Percentiles rank a stretch among this genome's conserved stretches.
Conservation (phyloP, 2,888 invertebrate genomes). For the Chalcosyrphus nemorum region DNA sequence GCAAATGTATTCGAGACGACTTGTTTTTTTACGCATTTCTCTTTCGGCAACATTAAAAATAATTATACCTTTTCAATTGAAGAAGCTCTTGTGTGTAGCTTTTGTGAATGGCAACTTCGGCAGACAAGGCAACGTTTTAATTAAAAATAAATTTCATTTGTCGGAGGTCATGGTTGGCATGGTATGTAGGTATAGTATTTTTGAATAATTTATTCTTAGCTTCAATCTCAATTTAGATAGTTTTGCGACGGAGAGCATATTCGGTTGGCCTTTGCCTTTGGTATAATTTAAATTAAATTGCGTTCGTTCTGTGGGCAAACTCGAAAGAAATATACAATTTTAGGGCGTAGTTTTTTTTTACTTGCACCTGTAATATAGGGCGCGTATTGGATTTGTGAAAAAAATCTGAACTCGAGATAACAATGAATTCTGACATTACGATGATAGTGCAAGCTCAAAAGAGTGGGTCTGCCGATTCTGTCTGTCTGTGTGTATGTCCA, state of each 20-base stretch:
- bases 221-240: not conserved
- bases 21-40: not conserved
- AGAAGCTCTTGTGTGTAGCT: constrained; percentile 8
- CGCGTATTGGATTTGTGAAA: too few species aligned
- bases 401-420: too few species aligned
- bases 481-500: too few species aligned
- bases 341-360: too few species aligned
- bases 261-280: not conserved
- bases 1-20: not conserved
- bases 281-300: not conserved
- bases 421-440: too few species aligned
- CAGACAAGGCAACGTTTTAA: constrained; percentile 8
- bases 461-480: too few species aligned
- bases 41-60: not conserved
- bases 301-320: not conserved
- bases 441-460: too few species aligned
- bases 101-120: constrained; percentile 8
- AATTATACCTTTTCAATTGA: constrained; percentile 16
- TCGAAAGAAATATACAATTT: not conserved
- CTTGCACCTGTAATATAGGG: too few species aligned
- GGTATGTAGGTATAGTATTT: not conserved
- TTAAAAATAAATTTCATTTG: constrained; percentile 40
- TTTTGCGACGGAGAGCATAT: not conserved
- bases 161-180: constrained; percentile 44
- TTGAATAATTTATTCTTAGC: not conserved